Evolutionary conservation across 2,113 vertebrate species (phyloP).

Genomic region (Pelmatolapia mariae): DNA sequence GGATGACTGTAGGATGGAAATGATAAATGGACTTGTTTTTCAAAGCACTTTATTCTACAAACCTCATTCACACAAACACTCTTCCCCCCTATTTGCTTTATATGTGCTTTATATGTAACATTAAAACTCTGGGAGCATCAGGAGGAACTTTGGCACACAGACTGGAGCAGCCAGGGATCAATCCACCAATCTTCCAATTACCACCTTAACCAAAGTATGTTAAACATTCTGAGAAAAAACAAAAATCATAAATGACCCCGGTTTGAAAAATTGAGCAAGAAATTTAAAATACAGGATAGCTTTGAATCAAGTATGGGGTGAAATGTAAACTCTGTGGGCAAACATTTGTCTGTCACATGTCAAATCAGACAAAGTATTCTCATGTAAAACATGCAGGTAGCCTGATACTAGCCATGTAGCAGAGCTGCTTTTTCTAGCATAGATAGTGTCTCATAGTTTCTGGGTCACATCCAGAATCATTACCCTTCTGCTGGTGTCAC

Average conservation of each 20-base stretch:
- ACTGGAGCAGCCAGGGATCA: not conserved
- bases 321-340: not conserved
- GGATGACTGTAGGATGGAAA: not conserved
- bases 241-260: not conserved
- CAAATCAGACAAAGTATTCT: not conserved
- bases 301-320: fast-evolving
- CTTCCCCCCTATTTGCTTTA: not conserved
- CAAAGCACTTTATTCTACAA: not conserved
- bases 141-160: not conserved
- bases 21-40: not conserved
- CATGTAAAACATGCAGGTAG: not conserved
- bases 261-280: not conserved
- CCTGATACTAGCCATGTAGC: not conserved
- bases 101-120: not conserved
- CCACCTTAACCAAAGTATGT: not conserved
- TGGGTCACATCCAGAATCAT: not conserved
- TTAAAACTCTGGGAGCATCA: not conserved
- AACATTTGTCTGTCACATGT: not conserved
- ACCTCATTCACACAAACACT: not conserved
- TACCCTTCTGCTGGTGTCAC: not conserved
- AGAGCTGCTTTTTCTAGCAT: not conserved
- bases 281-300: fast-evolving
- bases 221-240: not conserved
- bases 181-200: not conserved
- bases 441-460: not conserved